A percentile compares a stretch with the other conserved stretches of the same genome.
Evolutionary conservation across 2,888 invertebrate species (phyloP).

Genomic region (Byasa hedistus): DNA sequence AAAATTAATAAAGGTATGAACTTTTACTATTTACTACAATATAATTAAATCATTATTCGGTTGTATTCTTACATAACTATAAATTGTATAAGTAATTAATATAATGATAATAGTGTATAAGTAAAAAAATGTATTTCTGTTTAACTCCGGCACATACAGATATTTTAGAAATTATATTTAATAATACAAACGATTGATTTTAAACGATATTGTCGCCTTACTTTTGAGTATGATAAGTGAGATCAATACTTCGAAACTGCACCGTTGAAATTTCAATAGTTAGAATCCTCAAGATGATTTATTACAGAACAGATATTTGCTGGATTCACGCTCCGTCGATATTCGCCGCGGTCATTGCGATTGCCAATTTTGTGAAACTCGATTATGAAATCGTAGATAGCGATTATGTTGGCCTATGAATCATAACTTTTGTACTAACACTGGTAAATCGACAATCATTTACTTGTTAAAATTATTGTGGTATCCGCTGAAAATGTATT

Average conservation of each 20-base stretch:
- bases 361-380: slow-evolving; percentile 30
- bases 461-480: background rate
- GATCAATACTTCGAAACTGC: background rate
- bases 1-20: slow-evolving; percentile 87
- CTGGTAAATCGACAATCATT: background rate
- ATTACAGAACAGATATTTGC: slow-evolving; percentile 29
- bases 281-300: slow-evolving; percentile 26
- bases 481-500: background rate
- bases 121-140: background rate
- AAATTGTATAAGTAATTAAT: background rate
- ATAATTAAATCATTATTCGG: background rate
- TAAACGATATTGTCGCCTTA: background rate
- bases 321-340: slow-evolving; percentile 29
- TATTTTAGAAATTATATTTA: background rate
- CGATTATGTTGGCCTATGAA: slow-evolving; percentile 20
- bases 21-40: background rate
- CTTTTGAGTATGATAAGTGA: background rate
- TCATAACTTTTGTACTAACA: slow-evolving; percentile 13
- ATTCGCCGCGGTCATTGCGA: slow-evolving; percentile 28
- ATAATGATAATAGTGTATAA: background rate
- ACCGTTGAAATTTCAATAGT: slow-evolving; percentile 15
- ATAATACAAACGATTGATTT: background rate
- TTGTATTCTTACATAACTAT: background rate
- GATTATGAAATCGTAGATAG: slow-evolving; percentile 23
- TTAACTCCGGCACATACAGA: background rate